Conservation (phyloP, 2,113 vertebrate species). For the Turnix velox region DNA sequence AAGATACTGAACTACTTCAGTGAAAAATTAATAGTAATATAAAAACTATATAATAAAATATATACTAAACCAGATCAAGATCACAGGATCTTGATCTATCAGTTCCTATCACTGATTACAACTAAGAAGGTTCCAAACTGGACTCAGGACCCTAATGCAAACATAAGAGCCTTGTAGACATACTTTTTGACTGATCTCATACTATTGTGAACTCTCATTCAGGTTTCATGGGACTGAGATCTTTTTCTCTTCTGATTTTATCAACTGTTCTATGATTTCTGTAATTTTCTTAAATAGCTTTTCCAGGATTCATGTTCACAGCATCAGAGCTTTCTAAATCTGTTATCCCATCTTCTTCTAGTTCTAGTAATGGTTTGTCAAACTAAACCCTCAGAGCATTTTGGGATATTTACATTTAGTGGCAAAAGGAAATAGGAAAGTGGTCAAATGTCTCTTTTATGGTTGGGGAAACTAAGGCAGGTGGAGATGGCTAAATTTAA, state of each 20-base stretch:
- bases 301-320: background rate
- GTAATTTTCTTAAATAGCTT: background rate
- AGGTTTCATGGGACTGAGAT: background rate
- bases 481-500: background rate
- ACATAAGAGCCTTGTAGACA: rapidly evolving
- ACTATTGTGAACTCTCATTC: background rate
- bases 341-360: background rate
- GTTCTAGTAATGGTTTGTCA: background rate
- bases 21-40: too few species aligned
- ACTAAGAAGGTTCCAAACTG: too few species aligned
- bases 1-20: too few species aligned
- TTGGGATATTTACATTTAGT: background rate
- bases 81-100: too few species aligned
- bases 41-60: too few species aligned
- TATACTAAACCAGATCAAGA: too few species aligned
- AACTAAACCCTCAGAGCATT: background rate
- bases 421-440: background rate
- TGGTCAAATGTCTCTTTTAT: background rate
- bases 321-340: background rate
- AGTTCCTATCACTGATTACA: too few species aligned
- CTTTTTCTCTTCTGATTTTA: background rate
- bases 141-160: background rate
- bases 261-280: background rate
- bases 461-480: background rate
- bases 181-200: background rate